These are phyloP conservation scores for Panonychus citri DNA, from an alignment of 1,140 invertebrate genomes.

Conservation along the genomic window DNA sequence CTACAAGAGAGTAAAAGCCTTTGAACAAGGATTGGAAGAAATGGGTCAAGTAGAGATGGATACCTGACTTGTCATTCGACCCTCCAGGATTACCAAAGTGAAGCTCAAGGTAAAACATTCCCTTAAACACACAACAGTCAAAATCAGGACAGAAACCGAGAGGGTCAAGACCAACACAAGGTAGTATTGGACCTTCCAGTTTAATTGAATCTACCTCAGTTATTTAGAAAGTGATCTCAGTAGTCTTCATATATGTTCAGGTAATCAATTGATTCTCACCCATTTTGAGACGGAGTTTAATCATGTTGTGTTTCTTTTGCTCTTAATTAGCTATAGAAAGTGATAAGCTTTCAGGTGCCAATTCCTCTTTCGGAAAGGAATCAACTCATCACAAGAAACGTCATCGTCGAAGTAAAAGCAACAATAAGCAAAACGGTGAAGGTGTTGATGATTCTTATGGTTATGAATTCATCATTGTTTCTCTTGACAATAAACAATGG, in stretches of 20 bases:
- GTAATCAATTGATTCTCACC: not conserved
- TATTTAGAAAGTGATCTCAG: conserved; percentile 13
- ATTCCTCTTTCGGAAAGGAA: conserved; percentile 26
- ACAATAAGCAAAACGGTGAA: conserved; percentile 39
- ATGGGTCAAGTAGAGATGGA: conserved; percentile 85
- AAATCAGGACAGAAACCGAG: conserved; percentile 82
- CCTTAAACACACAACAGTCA: conserved; percentile 84
- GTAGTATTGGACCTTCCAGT: not conserved
- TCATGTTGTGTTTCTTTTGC: not conserved
- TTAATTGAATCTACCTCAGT: conserved; percentile 10
- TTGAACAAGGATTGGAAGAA: conserved; percentile 98
- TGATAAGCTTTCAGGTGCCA: conserved; percentile 14
- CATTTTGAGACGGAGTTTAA: not conserved
- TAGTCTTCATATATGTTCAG: conserved; percentile 10
- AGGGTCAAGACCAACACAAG: conserved; percentile 23
- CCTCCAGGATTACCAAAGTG: conserved; percentile 93
- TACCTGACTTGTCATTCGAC: conserved; percentile 83
- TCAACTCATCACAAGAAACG: conserved; percentile 42
- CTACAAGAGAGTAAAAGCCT: conserved; percentile 76
- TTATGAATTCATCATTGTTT: conserved; percentile 87
- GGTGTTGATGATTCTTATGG: conserved; percentile 28
- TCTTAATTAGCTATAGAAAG: conserved; percentile 7
- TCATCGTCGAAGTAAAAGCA: conserved; percentile 41
- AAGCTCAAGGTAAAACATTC: conserved; percentile 86
- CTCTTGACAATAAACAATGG: conserved; percentile 87